A percentile compares a stretch with the other conserved stretches of the same genome.
Evolutionary conservation across 2,113 vertebrate species (phyloP).

Genomic region (Prinia subflava): DNA sequence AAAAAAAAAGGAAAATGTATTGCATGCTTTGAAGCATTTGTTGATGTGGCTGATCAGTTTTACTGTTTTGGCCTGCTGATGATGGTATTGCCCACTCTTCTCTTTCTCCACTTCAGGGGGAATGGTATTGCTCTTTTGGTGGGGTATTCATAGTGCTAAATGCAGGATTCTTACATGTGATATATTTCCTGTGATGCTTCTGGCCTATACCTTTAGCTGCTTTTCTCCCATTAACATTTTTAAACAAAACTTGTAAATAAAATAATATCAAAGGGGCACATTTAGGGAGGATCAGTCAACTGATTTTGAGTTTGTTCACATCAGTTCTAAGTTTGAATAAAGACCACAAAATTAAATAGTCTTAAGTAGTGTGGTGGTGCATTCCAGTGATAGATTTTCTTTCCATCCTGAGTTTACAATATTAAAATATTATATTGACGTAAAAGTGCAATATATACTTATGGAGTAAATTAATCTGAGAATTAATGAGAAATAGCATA

Average conservation of each 20-base stretch:
- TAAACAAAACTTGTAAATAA: background rate
- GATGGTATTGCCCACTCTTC: background rate
- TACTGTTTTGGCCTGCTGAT: background rate
- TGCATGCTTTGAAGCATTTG: background rate
- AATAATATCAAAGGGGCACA: background rate
- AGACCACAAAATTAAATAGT: background rate
- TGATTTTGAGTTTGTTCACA: background rate
- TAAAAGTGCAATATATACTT: background rate
- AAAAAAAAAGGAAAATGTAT: background rate
- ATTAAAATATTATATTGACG: background rate
- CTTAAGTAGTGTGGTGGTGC: background rate
- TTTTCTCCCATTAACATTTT: background rate
- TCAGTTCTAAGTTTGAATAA: background rate
- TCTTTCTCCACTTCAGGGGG: background rate
- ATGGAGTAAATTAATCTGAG: background rate
- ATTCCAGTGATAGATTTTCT: background rate
- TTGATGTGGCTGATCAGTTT: background rate
- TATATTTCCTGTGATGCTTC: background rate
- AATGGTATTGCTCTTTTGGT: background rate
- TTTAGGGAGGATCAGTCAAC: background rate
- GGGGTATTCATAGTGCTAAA: background rate
- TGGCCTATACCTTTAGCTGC: background rate
- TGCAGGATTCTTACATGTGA: background rate
- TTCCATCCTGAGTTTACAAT: background rate
- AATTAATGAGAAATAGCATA: background rate